A percentile compares a stretch with the other conserved stretches of the same genome.
These are phyloP conservation scores for Enteromius treurensis DNA, from an alignment of 2,797 vertebrate species.

Conservation along the genomic window DNA sequence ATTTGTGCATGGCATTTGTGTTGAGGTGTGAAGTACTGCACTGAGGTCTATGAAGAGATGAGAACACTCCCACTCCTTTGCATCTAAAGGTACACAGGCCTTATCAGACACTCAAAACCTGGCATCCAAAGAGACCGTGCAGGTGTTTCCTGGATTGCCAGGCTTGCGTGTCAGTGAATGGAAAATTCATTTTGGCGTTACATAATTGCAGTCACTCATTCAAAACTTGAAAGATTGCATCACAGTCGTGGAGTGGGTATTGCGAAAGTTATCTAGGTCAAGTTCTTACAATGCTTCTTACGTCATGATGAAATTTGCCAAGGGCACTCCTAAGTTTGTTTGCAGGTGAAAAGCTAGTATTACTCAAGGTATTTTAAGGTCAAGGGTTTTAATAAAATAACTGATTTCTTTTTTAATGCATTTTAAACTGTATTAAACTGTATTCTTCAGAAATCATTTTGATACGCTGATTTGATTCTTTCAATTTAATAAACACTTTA, in stretches of 20 bases:
- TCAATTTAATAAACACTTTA: neutral
- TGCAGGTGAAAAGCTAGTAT: constrained; percentile 11
- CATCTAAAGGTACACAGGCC: constrained; percentile 40
- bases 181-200: constrained; percentile 60
- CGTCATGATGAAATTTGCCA: constrained; percentile 14
- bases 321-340: neutral
- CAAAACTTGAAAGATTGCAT: constrained; percentile 47
- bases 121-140: constrained; percentile 42
- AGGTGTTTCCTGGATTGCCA: constrained; percentile 62
- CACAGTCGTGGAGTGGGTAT: constrained; percentile 27
- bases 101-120: constrained; percentile 37
- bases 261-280: constrained; percentile 45
- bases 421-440: neutral
- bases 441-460: neutral
- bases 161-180: constrained; percentile 52
- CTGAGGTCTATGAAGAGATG: constrained; percentile 34
- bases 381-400: neutral
- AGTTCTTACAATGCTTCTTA: constrained; percentile 19
- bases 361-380: neutral
- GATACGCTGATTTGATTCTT: neutral
- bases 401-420: neutral
- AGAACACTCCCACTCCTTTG: constrained; percentile 44
- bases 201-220: constrained; percentile 46
- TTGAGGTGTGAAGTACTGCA: constrained; percentile 27
- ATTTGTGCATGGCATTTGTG: constrained; percentile 8